A percentile compares a stretch with the other conserved stretches of the same genome.
Conservation (phyloP, 1,140 invertebrate species). For the Thaumatotibia leucotreta region DNA sequence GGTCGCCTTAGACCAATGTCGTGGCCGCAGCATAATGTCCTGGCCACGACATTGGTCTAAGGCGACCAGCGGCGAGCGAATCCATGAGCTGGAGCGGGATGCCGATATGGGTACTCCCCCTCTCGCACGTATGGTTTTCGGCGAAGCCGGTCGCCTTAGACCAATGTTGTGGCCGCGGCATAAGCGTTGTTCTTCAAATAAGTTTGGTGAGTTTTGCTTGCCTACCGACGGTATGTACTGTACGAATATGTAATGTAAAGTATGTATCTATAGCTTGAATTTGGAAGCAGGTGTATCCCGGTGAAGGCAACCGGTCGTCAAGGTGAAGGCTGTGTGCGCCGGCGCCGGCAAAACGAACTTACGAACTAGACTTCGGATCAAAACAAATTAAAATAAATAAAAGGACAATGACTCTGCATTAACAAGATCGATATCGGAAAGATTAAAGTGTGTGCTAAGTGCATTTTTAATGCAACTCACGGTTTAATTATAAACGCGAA, state of each 20-base stretch:
- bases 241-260: background rate
- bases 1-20: no score
- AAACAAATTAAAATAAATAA: background rate
- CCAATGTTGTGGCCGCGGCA: no score
- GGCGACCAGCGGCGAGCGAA: no score
- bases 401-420: background rate
- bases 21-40: no score
- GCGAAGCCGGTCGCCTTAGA: no score
- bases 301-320: conserved; percentile 3
- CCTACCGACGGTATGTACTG: background rate
- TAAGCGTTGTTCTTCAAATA: no score
- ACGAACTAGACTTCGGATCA: background rate
- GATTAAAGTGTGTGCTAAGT: background rate
- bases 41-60: no score
- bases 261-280: background rate
- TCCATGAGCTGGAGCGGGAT: no score
- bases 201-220: no score
- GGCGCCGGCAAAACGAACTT: background rate
- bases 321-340: background rate
- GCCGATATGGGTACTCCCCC: no score
- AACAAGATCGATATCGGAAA: background rate
- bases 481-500: no score
- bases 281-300: background rate
- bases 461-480: background rate
- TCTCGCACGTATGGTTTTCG: no score